Evolutionary conservation across 2,797 vertebrate genomes (phyloP).

Genomic region (Chaetodon trifasciatus): DNA sequence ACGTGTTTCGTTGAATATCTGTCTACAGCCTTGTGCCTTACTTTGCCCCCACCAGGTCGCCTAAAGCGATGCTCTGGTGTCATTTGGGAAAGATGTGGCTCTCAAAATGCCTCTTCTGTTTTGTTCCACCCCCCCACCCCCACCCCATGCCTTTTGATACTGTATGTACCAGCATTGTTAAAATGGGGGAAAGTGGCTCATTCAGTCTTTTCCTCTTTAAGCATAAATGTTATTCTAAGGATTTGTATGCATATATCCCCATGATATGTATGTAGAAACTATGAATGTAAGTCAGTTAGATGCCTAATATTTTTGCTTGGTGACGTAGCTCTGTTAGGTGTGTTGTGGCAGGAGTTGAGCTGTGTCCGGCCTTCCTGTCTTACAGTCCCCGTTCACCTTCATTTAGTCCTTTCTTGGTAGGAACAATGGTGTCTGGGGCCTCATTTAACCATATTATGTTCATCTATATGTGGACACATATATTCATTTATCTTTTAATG

Average conservation of each 20-base stretch:
- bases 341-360: slow-evolving; percentile 59
- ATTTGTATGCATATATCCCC: slow-evolving; percentile 72
- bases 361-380: slow-evolving; percentile 61
- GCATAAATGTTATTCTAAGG: slow-evolving; percentile 53
- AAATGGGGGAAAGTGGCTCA: slow-evolving; percentile 54
- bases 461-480: slow-evolving; percentile 69
- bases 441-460: slow-evolving; percentile 77
- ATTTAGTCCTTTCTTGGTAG: slow-evolving; percentile 27
- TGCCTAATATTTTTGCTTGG: slow-evolving; percentile 72
- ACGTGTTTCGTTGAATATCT: slow-evolving; percentile 15
- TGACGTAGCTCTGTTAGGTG: slow-evolving; percentile 74
- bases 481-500: slow-evolving; percentile 75
- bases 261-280: slow-evolving; percentile 73
- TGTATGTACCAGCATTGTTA: slow-evolving; percentile 72
- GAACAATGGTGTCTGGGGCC: slow-evolving; percentile 43
- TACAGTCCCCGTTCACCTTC: slow-evolving; percentile 46
- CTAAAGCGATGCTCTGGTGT: slow-evolving; percentile 60
- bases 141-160: slow-evolving; percentile 32
- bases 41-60: slow-evolving; percentile 58
- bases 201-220: slow-evolving; percentile 55
- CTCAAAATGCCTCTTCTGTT: slow-evolving; percentile 5
- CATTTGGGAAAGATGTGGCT: slow-evolving; percentile 34
- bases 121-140: too few relatives aligned
- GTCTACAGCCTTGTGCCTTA: slow-evolving; percentile 76
- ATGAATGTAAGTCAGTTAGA: slow-evolving; percentile 78